Evolutionary conservation across 2,888 invertebrate genomes (phyloP), one percentile per base, ranked within the genome.

Genomic region (Cerastis leucographa): DNA sequence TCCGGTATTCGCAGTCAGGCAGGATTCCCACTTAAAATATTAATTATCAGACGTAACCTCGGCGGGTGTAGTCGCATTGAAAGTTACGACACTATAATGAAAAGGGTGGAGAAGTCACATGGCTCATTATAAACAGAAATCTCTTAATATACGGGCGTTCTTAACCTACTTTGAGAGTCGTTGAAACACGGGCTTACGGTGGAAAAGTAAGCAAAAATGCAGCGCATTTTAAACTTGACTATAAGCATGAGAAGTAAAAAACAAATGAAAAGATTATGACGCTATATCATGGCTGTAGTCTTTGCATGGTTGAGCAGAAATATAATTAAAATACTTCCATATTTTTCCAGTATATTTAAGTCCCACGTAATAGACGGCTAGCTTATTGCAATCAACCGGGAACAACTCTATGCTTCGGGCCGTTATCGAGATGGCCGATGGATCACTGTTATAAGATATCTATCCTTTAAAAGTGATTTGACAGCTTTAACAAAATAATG

Each of bases 41-140:
- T 76, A 81, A 61, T 61, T 64, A 65, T 40, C 25, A 25, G 61
- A 66, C 46, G 46, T 8, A 44, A 56, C n/a, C 70, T 76, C 25
- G 54, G 11, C 3, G 49, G 59, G 54, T 35, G 35, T 80, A 61
- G 54, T 61, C 54, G 42, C 76, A 81, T 68, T 83, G 61, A 65
- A 64, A 68, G 59, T 82, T n/a, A 71, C 44, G 67, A 68, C 71
- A 77, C 51, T 71, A 22, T 69, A 44, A 65, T 72, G 65, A 83
- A 77, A 68, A 83, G 51, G 51, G 56, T 0, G 49, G 0, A 61
- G 40, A 65, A 75, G 46, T 70, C 40, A 70, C 76, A 70, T 54
- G 69, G 25, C 9, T 81, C 59, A 54, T 69, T 59, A 69, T 69
- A 80, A 65, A 80, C 44, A 75, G 19, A 44, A 54, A 14, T n/a